Conservation (phyloP, 2,888 invertebrate species). For the Stratiomys singularior region DNA sequence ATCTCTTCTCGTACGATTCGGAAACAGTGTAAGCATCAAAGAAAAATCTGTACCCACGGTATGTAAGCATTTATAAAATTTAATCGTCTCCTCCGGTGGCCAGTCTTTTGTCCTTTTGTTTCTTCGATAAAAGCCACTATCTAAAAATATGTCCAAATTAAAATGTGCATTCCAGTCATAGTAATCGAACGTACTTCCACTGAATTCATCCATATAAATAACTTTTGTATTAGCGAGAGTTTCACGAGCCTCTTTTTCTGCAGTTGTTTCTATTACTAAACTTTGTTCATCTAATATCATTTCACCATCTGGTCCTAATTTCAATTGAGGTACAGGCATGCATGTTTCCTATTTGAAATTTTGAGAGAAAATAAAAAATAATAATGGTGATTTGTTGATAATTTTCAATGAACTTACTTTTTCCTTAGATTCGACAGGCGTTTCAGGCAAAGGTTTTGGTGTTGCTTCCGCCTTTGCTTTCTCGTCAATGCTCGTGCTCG, state of each 20-base stretch:
- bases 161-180: neutral
- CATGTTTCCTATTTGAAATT: constrained; percentile 55
- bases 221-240: constrained; percentile 74
- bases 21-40: constrained; percentile 85
- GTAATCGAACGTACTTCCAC: constrained; percentile 55
- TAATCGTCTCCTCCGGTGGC: constrained; percentile 82
- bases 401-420: neutral
- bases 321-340: constrained; percentile 83
- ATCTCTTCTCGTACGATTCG: constrained; percentile 80
- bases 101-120: constrained; percentile 78
- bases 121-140: constrained; percentile 74
- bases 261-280: constrained; percentile 80
- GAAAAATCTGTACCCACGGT: constrained; percentile 94
- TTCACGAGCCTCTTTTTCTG: constrained; percentile 70
- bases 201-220: constrained; percentile 73
- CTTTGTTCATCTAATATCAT: constrained; percentile 87
- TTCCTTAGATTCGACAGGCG: neutral
- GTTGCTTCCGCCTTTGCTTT: constrained; percentile 58
- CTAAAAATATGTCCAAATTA: constrained; percentile 50
- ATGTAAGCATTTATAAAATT: constrained; percentile 90
- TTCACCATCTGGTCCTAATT: constrained; percentile 86
- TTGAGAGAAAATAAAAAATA: neutral
- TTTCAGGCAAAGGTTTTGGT: constrained; percentile 54
- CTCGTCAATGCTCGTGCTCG: constrained; percentile 54
- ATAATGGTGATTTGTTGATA: neutral